phyloP scores from a whole-genome alignment of 2,113 vertebrate species.

The Camelus dromedarius region DNA sequence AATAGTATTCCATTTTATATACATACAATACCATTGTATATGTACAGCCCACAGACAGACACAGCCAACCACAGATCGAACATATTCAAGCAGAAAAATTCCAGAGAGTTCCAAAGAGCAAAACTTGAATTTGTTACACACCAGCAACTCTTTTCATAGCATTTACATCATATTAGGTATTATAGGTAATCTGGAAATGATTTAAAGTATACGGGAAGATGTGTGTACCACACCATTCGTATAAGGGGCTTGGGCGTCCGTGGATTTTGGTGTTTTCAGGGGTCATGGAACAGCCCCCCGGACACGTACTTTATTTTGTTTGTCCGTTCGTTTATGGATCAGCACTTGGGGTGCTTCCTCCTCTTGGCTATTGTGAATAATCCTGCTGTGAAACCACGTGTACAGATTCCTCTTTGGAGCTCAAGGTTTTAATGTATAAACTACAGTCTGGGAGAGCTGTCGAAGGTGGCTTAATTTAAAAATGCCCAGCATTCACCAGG shows the following conservation, averaged over 20 bases:
- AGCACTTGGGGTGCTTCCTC: neutral
- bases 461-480: neutral
- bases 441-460: accelerated
- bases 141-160: neutral
- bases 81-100: accelerated
- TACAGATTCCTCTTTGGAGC: neutral
- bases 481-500: accelerated
- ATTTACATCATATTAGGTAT: neutral
- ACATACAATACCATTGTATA: neutral
- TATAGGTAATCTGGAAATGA: neutral
- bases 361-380: neutral
- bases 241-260: neutral
- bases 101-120: neutral
- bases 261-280: neutral
- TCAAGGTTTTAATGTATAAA: neutral
- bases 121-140: neutral
- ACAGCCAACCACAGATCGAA: neutral
- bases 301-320: accelerated
- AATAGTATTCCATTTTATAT: accelerated
- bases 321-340: accelerated
- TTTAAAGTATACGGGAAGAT: neutral
- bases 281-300: neutral
- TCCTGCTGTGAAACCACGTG: neutral
- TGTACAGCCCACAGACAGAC: no score
- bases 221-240: accelerated